Conservation (phyloP, 2,888 invertebrate genomes). For the Venustoraphidia nigricollis region DNA sequence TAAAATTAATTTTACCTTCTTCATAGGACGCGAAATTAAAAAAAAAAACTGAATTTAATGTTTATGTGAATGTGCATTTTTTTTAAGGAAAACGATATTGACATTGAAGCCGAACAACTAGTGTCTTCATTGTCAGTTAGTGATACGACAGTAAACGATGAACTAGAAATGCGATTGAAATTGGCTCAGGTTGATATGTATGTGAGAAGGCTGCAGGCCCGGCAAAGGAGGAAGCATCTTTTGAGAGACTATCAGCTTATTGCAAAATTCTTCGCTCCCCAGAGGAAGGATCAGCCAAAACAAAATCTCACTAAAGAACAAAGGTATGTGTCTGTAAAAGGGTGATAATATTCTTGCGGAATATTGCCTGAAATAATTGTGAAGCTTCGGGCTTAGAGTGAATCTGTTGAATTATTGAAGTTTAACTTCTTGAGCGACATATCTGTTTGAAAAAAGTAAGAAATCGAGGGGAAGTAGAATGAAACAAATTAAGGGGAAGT, state of each 20-base stretch:
- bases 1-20: too few relatives aligned
- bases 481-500: too few relatives aligned
- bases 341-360: too few relatives aligned
- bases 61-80: background rate
- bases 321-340: slow-evolving; percentile 32
- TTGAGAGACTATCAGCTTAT: slow-evolving; percentile 84
- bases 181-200: slow-evolving; percentile 89
- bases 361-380: too few relatives aligned
- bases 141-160: slow-evolving; percentile 71
- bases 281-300: slow-evolving; percentile 26
- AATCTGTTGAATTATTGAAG: too few relatives aligned
- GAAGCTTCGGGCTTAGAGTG: too few relatives aligned
- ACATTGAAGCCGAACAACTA: slow-evolving; percentile 68
- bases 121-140: slow-evolving; percentile 73
- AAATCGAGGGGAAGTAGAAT: too few relatives aligned
- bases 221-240: slow-evolving; percentile 76
- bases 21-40: too few relatives aligned
- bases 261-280: slow-evolving; percentile 62
- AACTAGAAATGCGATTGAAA: slow-evolving; percentile 78
- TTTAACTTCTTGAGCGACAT: too few relatives aligned
- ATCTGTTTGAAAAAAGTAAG: too few relatives aligned
- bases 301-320: slow-evolving; percentile 56
- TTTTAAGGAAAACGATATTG: slow-evolving; percentile 74
- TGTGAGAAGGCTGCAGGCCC: slow-evolving; percentile 63
- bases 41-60: slow-evolving; percentile 2